Percentiles rank a stretch among this genome's conserved stretches.
These are phyloP conservation scores for Melipona bicolor DNA, from an alignment of 2,888 invertebrate species.

Conservation along the genomic window DNA sequence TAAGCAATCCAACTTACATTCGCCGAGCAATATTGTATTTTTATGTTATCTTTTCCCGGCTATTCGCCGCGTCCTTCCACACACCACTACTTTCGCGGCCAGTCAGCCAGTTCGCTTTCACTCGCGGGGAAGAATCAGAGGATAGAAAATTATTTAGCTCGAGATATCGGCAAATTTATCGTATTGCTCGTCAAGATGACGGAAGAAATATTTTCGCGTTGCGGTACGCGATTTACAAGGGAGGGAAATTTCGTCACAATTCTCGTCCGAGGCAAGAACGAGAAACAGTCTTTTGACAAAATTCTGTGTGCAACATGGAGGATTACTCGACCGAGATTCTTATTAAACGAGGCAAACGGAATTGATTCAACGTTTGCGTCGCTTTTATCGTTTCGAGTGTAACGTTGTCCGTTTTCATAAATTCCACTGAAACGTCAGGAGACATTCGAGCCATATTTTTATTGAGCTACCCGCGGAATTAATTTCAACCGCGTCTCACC, in stretches of 20 bases:
- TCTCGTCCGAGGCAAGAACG: not conserved
- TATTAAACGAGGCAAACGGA: not conserved
- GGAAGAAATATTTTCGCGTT: not conserved
- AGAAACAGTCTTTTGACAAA: not conserved
- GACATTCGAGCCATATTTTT: not conserved
- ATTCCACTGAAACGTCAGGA: not conserved
- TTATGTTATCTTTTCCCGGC: conserved; percentile 77
- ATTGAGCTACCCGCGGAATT: not conserved
- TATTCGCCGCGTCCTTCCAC: conserved; percentile 49
- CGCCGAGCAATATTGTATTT: conserved; percentile 82
- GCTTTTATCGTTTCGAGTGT: conserved; percentile 1
- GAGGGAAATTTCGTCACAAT: not conserved
- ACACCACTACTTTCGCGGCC: conserved; percentile 11
- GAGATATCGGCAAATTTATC: not conserved
- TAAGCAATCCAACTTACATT: conserved; percentile 84
- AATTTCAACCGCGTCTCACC: not conserved
- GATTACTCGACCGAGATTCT: conserved; percentile 8
- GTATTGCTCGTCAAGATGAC: not conserved
- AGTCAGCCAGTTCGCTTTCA: conserved; percentile 9
- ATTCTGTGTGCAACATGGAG: not conserved
- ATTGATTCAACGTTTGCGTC: not conserved
- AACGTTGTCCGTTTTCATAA: not conserved
- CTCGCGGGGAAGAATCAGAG: conserved; percentile 14
- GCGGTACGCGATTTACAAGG: not conserved
- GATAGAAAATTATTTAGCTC: not conserved